phyloP scores from a whole-genome alignment of 2,113 vertebrate species.

The Oncorhynchus masou region DNA sequence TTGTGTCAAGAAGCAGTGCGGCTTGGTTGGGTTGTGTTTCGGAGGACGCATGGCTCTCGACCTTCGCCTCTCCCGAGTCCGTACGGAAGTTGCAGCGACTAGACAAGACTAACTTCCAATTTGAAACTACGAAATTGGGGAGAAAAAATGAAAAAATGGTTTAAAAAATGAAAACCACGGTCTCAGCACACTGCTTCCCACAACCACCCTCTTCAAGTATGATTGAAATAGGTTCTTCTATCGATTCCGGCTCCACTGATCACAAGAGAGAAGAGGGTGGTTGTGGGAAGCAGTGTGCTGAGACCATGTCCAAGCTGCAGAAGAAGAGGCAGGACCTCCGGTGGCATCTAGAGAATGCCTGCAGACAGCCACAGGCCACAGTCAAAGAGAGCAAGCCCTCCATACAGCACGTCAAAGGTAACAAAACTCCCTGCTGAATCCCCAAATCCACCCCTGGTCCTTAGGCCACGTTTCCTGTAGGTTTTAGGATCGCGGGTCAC shows the following conservation, averaged over 20 bases:
- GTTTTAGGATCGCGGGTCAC: too few species aligned
- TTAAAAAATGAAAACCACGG: too few species aligned
- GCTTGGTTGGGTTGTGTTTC: too few species aligned
- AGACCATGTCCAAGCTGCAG: constrained; percentile 74
- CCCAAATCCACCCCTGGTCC: neutral
- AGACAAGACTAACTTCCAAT: too few species aligned
- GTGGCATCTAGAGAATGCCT: constrained; percentile 80
- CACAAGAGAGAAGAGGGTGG: constrained; percentile 56
- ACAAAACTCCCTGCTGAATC: neutral
- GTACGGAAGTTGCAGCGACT: too few species aligned
- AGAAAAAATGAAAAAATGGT: too few species aligned
- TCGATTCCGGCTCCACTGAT: constrained; percentile 37
- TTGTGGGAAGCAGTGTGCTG: constrained; percentile 68
- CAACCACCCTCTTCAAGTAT: too few species aligned
- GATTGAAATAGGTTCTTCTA: neutral
- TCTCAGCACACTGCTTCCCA: too few species aligned
- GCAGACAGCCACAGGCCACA: constrained; percentile 80
- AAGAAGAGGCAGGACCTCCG: constrained; percentile 80
- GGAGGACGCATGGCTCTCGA: too few species aligned
- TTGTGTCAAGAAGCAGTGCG: too few species aligned
- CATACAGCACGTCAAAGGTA: constrained; percentile 76
- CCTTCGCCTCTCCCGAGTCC: too few species aligned
- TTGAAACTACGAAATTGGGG: too few species aligned
- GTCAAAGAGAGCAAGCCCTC: constrained; percentile 73
- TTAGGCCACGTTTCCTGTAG: neutral